Evolutionary conservation across 2,797 vertebrate genomes (phyloP), one percentile per base, ranked within the genome.

Genomic region (Phoebastria nigripes): DNA sequence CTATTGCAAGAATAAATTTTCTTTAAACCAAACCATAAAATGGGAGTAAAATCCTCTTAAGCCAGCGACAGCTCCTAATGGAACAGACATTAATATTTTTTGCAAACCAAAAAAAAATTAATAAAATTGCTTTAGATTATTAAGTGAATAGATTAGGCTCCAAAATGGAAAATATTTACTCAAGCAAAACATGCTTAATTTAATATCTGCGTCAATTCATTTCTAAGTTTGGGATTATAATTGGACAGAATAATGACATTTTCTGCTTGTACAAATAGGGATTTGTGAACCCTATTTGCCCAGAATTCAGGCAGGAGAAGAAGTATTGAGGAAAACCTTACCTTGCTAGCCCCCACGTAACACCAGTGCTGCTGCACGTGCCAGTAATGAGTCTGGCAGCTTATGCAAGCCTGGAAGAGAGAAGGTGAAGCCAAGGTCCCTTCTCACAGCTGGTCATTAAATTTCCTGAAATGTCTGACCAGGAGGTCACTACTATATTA

Each of bases 101-200:
- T 63, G 11, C 52, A 76, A 93, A 49, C 35, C 7, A 65, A 74
- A 87, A 93, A 62, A 67, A 84, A 94, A 94, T 77, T 95, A 97
- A 85, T 84, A 89, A 95, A 97, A 90, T 61, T 93, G 71, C 87
- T 97, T 96, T 94, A 96, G 93, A 95, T 97, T 97, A 96, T 95
- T 89, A 97, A 97, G 72, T 91, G 83, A 97, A 69, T 87, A 97
- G 94, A 98, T 96, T 96, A 93, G 87, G 91, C 96, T 97, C 94
- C 95, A 91, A 93, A 78, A 78, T 49, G 91, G 91, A 94, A 97
- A 98, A 97, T 97, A 97, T 97, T 98, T 97, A 96, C 94, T 97
- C 94, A 93, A 89, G 92, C 94, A 96, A 96, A 97, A 97, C 94
- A 89, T 91, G 88, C 95, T 96, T 90, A 44, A 97, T 97, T 98